phyloP scores from a whole-genome alignment of 2,797 vertebrate genomes.

The Eremophila alpestris region DNA sequence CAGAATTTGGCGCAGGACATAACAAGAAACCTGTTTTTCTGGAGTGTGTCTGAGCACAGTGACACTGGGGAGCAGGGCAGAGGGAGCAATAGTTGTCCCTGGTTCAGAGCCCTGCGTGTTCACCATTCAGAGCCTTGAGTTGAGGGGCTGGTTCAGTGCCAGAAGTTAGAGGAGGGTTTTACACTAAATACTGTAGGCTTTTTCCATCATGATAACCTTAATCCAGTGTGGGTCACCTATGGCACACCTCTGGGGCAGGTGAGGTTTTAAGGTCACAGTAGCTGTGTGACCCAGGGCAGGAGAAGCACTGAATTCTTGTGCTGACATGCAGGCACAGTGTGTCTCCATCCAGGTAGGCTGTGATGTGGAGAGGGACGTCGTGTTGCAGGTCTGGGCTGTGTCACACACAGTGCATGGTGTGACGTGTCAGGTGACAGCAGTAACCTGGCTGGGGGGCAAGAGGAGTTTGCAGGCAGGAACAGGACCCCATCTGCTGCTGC shows the following conservation, averaged over 20 bases:
- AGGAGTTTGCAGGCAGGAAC: neutral
- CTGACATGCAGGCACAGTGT: accelerated
- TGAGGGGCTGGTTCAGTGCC: neutral
- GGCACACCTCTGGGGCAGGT: neutral
- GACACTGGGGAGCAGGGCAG: neutral
- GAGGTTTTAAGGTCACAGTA: neutral
- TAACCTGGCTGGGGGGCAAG: neutral
- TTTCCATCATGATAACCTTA: neutral
- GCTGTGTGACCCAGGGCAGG: neutral
- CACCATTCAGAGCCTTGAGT: neutral
- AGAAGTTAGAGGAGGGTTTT: neutral
- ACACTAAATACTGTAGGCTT: neutral
- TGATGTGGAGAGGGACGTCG: accelerated
- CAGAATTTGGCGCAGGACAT: neutral
- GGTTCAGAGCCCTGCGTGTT: accelerated
- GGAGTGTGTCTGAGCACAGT: neutral
- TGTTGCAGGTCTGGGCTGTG: neutral
- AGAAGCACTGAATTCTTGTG: neutral
- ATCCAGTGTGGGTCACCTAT: neutral
- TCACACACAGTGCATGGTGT: neutral
- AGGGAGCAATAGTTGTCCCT: neutral
- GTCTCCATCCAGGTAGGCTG: neutral
- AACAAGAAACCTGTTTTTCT: neutral
- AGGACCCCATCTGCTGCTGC: neutral
- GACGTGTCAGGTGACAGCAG: neutral